Evolutionary conservation across 2,113 vertebrate species (phyloP), one percentile per base, ranked within the genome.

Genomic region (Istiophorus platypterus): DNA sequence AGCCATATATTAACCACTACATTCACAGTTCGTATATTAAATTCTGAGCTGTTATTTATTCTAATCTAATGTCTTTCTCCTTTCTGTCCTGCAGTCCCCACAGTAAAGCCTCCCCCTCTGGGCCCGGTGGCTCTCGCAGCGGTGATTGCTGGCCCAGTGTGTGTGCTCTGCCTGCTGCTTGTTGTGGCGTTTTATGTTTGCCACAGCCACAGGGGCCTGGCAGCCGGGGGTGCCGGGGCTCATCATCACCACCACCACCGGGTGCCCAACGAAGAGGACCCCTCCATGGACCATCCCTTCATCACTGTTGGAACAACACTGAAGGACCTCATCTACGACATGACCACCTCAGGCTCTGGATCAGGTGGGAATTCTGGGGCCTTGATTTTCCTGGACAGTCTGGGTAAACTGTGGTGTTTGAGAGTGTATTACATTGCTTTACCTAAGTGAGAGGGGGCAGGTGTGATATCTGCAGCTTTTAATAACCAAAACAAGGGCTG

Each of bases 301-400:
- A 98, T 99, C 90, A 97, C 96, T 0, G 97, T 98, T 57, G 98
- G 98, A 58, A 97, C 98, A 56, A 99, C 98, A 0, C 94, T 99
- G 70, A 99, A 99, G 93, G 97, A 99, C 92, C 95, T 99, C 78
- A 99, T 99, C 95, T 99, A 99, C 31, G 98, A 99, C 92, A 98
- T 99, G 97, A 99, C 98, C 80, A 99, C 98, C 37, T 99, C 98
- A 0, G 98, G 98, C 34, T 99, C 98, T 72, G 98, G 98, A 58
- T 99, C 98, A 94, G 71, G 71, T 73, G 24, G 29, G 70, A 15
- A 20, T 8, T 0, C 13, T 2, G n/a, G 15, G 9, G 18, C 31
- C 17, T 41, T 1, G 34, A n/a, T 5, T 18, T 31, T 59, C 2
- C 12, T 37, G 59, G 3, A 22, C 49, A 20, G 42, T 14, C 15